phyloP scores from a whole-genome alignment of 2,113 vertebrate genomes.

The Cichladusa arquata region DNA sequence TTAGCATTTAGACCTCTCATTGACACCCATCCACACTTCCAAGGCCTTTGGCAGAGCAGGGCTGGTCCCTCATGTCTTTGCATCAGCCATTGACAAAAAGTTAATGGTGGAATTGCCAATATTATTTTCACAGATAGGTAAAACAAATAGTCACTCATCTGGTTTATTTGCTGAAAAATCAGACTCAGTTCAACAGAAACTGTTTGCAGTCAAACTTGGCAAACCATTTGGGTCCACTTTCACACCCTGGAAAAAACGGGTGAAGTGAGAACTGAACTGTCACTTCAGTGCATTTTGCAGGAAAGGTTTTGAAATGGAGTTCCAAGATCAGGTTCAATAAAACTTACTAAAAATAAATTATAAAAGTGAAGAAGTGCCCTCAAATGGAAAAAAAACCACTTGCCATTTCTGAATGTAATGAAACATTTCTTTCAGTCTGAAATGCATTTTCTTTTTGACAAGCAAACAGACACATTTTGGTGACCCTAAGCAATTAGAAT shows the following conservation, averaged over 20 bases:
- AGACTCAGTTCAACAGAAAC: background rate
- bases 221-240: background rate
- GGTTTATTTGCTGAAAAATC: slow-evolving; percentile 24
- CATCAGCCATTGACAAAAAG: background rate
- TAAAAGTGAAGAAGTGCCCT: background rate
- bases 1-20: background rate
- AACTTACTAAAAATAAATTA: background rate
- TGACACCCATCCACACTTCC: background rate
- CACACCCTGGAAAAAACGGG: background rate
- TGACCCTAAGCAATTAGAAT: background rate
- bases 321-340: background rate
- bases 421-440: background rate
- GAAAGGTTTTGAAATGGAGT: background rate
- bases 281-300: background rate
- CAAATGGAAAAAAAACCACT: background rate
- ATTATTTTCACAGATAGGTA: background rate
- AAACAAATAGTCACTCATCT: background rate
- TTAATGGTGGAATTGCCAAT: background rate
- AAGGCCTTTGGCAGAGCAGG: background rate
- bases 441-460: background rate
- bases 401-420: background rate
- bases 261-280: slow-evolving; percentile 3
- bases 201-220: background rate
- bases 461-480: background rate
- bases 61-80: background rate